Base-by-base conservation (phyloP, 2,797 vertebrate species). In the Knipowitschia caucasica region DNA sequence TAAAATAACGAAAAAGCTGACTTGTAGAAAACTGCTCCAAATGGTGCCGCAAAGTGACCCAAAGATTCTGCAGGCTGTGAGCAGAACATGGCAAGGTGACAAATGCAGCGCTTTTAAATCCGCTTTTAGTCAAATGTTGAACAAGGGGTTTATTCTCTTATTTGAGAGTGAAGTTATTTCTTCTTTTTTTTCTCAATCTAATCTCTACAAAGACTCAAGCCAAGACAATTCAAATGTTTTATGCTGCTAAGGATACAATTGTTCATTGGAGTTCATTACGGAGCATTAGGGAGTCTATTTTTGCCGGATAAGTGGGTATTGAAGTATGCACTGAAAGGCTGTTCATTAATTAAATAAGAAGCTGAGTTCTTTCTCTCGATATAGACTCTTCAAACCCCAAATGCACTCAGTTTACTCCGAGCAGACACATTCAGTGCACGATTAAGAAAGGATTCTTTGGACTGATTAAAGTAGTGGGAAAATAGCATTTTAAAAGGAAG, bases 21-120 rank as follows among this genome's bases (percentile, higher is more conserved):
- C 50, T 26, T 43, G 63, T 20, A 50, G 38, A 55, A 49, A n/a
- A 3, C 43, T 43, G 34, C 42, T 17, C 31, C 53, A 64, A 59
- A 67, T 55, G 44, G 62, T 18, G 10, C 72, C 65, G 76, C 60
- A 69, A 78, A 73, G 56, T 82, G 72, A 74, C 71, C 69, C 73
- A 60, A 60, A 73, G 67, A 64, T 53, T 62, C 66, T 70, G 69
- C 70, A 62, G 75, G 68, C 61, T 50, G 60, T 52, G 56, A 64
- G 69, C 61, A 26, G 58, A 10, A 43, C 34, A 71, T 56, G 38
- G 18, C 53, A n/a, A 72, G 70, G 77, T 80, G 79, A 78, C 64
- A 69, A 29, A 61, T 53, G 65, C 67, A 67, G 52, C 67, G 42
- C n/a, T 39, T 60, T 49, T 42, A 53, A 44, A 73, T 61, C 61